Evolutionary conservation across 2,888 invertebrate species (phyloP), one percentile per base, ranked within the genome.

Genomic region (Euzetes globulus): DNA sequence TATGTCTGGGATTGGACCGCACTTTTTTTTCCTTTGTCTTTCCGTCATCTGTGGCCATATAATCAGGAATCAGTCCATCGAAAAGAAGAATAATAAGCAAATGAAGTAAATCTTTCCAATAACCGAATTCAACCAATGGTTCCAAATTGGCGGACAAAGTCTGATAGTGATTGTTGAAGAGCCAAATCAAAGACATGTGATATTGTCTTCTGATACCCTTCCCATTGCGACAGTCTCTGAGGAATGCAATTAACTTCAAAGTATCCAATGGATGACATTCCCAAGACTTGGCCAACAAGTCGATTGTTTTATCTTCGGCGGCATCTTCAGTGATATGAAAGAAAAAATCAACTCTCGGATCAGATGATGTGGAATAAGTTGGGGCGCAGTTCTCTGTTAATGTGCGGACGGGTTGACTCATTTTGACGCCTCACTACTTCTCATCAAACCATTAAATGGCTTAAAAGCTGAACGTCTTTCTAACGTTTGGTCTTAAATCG

Each of bases 181-280:
- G 68, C 73, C 73, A 73, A 19, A 47, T 6, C 22, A 71, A 19
- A 33, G 70, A 73, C 27, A 73, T 73, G 13, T 68, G 37, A 45
- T 45, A 71, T 33, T 73, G 73, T n/a, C 52, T 9, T 3, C 73
- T 68, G 27, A 73, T 73, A 4, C 73, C 73, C 55, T 73, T 73
- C 13, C 73, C 73, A 47, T 50, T 41, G 13, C 73, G 73, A 19
- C 65, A 68, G 29, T 73, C 73, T 11, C 73, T 19, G 5, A 50
- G 11, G 45, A 47, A 47, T 19, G 68, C 52, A 5, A 70, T 22
- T 47, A 73, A 45, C 37, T 73, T 73, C 47, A 73, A 29, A n/a
- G 73, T 73, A n/a, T 73, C 73, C 68, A 73, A 71, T 22, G 73
- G 50, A 25, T 65, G 19, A 22, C 47, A 50, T 33, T 22, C 11